These are phyloP conservation scores for Campaea margaritaria DNA, from an alignment of 2,888 invertebrate species.

Conservation along the genomic window DNA sequence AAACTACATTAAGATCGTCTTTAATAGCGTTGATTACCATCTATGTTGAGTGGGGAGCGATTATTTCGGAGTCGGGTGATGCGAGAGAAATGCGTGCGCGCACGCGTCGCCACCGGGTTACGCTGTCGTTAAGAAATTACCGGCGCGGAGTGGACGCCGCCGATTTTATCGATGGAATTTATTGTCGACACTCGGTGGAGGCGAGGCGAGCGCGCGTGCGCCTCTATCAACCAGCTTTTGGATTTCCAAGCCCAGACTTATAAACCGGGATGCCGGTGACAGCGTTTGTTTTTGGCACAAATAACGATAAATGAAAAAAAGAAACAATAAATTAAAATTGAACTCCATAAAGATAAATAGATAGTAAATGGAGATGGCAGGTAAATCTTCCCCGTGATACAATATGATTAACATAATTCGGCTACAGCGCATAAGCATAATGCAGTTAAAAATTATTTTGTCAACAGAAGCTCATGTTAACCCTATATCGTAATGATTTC, in stretches of 20 bases:
- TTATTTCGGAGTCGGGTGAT: slow-evolving; percentile 81
- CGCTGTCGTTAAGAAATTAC: slow-evolving; percentile 85
- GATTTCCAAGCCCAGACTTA: background rate
- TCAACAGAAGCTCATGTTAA: too few species aligned
- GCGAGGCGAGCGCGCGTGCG: slow-evolving; percentile 54
- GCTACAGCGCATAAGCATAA: too few species aligned
- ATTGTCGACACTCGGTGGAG: slow-evolving; percentile 69
- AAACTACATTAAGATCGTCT: slow-evolving; percentile 79
- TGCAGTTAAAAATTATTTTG: too few species aligned
- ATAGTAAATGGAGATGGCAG: too few species aligned
- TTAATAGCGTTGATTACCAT: slow-evolving; percentile 84
- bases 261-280: background rate
- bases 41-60: slow-evolving; percentile 83
- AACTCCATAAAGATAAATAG: too few species aligned
- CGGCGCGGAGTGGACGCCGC: slow-evolving; percentile 76
- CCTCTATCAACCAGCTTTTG: slow-evolving; percentile 48
- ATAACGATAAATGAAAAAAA: background rate
- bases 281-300: background rate
- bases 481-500: background rate
- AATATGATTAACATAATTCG: too few species aligned
- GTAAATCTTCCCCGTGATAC: too few species aligned
- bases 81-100: slow-evolving; percentile 79
- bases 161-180: slow-evolving; percentile 85
- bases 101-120: slow-evolving; percentile 84
- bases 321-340: too few species aligned